Percentiles rank a stretch among this genome's conserved stretches.
These are phyloP conservation scores for Phaonia tiefii DNA, from an alignment of 2,888 invertebrate genomes.

Conservation along the genomic window DNA sequence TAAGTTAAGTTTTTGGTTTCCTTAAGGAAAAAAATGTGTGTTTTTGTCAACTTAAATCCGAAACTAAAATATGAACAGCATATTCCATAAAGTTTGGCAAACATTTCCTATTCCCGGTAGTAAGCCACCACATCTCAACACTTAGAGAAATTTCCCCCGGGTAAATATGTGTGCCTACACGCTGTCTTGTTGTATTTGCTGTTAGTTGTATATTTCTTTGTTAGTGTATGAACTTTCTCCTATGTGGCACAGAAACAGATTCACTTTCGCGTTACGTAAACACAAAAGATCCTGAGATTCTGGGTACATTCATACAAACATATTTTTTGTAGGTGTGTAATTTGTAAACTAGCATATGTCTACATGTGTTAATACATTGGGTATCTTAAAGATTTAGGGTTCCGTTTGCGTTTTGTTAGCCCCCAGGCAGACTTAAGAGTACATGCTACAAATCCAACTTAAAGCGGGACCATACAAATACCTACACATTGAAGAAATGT, in stretches of 20 bases:
- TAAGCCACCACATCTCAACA: neutral
- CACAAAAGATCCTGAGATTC: neutral
- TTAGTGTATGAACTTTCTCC: slow-evolving; percentile 35
- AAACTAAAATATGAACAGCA: slow-evolving; percentile 18
- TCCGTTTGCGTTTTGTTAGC: neutral
- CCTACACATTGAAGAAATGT: no score
- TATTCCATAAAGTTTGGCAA: slow-evolving; percentile 16
- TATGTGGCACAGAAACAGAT: slow-evolving; percentile 3
- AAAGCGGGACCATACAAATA: no score
- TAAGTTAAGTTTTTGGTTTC: neutral
- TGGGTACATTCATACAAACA: slow-evolving; percentile 5
- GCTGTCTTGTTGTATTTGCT: neutral
- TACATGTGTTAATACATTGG: neutral
- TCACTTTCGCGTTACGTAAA: neutral
- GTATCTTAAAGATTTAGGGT: neutral
- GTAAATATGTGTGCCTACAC: slow-evolving; percentile 1
- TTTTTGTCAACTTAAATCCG: slow-evolving; percentile 1
- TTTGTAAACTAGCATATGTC: slow-evolving; percentile 30
- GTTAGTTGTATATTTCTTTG: neutral
- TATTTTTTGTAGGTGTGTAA: slow-evolving; percentile 21
- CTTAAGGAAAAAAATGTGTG: neutral
- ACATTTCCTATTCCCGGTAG: slow-evolving; percentile 5
- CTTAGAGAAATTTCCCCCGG: slow-evolving; percentile 39
- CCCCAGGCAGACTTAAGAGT: neutral
- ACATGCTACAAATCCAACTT: neutral